These are phyloP conservation scores for Acropora tenuis DNA, from an alignment of 64 coral and sea anemone species.

Conservation along the genomic window DNA sequence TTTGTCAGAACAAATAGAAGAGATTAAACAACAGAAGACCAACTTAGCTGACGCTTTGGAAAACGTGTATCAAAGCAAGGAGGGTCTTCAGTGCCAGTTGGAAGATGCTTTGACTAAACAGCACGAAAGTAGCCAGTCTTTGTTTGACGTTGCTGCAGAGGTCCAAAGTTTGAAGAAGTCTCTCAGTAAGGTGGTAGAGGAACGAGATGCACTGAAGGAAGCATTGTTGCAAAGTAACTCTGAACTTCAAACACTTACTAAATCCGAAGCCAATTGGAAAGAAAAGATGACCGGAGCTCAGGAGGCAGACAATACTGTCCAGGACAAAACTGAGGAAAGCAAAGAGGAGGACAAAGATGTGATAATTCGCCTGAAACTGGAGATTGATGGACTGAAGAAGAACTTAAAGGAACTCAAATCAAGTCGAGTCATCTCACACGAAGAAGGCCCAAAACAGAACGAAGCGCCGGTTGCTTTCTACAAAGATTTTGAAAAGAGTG, in stretches of 20 bases:
- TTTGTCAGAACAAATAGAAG: constrained; percentile 88
- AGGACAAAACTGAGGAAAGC: constrained; percentile 45
- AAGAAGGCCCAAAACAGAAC: constrained; percentile 50
- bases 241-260: constrained; percentile 69
- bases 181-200: constrained; percentile 75
- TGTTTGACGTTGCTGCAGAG: constrained; percentile 72
- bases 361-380: constrained; percentile 52
- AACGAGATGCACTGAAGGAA: constrained; percentile 83
- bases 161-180: constrained; percentile 80
- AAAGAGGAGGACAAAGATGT: constrained; percentile 44
- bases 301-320: constrained; percentile 62
- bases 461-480: constrained; percentile 36
- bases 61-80: constrained; percentile 96
- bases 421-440: background rate
- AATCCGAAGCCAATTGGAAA: constrained; percentile 76
- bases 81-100: constrained; percentile 70
- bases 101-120: constrained; percentile 82
- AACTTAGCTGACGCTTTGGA: constrained; percentile 94
- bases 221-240: constrained; percentile 53
- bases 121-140: constrained; percentile 66
- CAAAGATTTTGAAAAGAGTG: constrained; percentile 34
- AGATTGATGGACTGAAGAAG: constrained; percentile 74
- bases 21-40: constrained; percentile 86
- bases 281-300: constrained; percentile 65
- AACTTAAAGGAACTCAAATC: constrained; percentile 50